Evolutionary conservation across 2,797 vertebrate genomes (phyloP).

Genomic region (Oreortyx pictus): DNA sequence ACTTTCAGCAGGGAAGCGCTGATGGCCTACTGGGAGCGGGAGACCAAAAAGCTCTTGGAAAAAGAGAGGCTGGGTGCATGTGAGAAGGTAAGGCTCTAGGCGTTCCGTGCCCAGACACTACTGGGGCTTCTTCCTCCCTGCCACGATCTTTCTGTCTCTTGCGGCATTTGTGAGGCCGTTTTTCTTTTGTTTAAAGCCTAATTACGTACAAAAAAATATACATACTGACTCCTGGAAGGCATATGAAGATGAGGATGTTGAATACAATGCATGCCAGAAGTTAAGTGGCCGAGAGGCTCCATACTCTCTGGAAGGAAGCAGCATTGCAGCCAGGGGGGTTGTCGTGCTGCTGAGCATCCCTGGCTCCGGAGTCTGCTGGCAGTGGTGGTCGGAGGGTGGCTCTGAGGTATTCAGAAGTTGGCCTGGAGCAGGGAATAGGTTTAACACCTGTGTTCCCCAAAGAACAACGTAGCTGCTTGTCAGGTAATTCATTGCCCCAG

Average conservation of each 20-base stretch:
- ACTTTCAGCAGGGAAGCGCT: conserved; percentile 94
- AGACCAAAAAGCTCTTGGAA: conserved; percentile 91
- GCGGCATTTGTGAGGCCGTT: neutral
- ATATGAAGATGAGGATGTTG: neutral
- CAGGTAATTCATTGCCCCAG: neutral
- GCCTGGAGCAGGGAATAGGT: neutral
- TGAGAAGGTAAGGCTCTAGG: conserved; percentile 76
- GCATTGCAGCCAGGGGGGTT: neutral
- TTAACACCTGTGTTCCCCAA: neutral
- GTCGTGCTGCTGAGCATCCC: neutral
- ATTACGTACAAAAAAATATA: neutral
- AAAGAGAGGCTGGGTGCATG: conserved; percentile 84
- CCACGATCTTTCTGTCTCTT: neutral
- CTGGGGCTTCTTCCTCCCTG: neutral
- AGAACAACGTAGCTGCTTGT: neutral
- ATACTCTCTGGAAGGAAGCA: neutral
- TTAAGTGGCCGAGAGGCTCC: rapidly evolving
- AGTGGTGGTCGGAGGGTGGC: neutral
- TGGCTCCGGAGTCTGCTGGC: neutral
- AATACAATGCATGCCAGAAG: neutral
- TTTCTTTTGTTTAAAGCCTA: neutral
- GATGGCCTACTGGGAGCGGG: conserved; percentile 96
- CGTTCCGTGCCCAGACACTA: neutral
- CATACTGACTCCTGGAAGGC: neutral
- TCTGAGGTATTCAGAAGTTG: conserved; percentile 25